These are phyloP conservation scores for Cephus sareptanus DNA, from an alignment of 2,888 invertebrate species.

Conservation along the genomic window DNA sequence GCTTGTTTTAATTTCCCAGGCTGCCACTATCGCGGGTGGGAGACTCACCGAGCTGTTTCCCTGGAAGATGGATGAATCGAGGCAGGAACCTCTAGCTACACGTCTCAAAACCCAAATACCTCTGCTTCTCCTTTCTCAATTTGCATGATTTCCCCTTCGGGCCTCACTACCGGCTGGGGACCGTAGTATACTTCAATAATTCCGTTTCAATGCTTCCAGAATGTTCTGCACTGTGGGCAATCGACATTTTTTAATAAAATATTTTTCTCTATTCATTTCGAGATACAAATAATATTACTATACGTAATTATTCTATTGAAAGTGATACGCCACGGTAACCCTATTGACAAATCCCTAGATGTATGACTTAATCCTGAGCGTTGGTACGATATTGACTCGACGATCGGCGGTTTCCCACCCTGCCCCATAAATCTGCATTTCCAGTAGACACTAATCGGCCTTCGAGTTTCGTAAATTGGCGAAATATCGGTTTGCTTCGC, in stretches of 20 bases:
- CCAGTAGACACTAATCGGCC: neutral
- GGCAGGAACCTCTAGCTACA: neutral
- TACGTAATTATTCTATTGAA: neutral
- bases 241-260: neutral
- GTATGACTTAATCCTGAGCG: conserved; percentile 25
- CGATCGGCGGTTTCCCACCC: conserved; percentile 17
- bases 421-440: conserved; percentile 27
- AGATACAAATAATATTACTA: neutral
- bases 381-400: conserved; percentile 24
- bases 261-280: neutral
- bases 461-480: neutral
- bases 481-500: neutral
- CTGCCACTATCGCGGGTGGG: conserved; percentile 39
- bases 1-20: conserved; percentile 63
- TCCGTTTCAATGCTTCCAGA: neutral
- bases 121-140: neutral
- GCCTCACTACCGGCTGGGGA: neutral
- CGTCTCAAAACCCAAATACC: neutral
- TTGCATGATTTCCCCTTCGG: neutral
- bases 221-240: neutral
- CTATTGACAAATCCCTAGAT: conserved; percentile 20
- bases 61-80: conserved; percentile 16
- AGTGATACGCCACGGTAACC: neutral
- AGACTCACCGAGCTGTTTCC: conserved; percentile 13
- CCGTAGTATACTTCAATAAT: neutral